These are phyloP conservation scores for Cacajao melanocephalus DNA, from an alignment of 2,797 vertebrate species.

Conservation along the genomic window DNA sequence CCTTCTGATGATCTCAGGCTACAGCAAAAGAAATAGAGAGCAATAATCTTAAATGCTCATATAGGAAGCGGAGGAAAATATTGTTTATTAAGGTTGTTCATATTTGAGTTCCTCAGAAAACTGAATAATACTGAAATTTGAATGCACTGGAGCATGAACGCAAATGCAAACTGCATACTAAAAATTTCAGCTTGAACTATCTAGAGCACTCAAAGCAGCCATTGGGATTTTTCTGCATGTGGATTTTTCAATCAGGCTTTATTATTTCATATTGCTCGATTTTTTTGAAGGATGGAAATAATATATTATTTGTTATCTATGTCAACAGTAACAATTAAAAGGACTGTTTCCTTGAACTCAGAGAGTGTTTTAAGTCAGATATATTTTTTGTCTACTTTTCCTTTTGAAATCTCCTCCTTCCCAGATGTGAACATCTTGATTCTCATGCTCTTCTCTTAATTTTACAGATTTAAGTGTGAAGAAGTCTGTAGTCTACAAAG, in stretches of 20 bases:
- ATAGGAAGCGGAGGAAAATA: neutral
- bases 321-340: neutral
- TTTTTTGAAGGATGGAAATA: neutral
- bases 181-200: neutral
- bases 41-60: neutral
- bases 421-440: neutral
- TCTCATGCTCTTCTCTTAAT: neutral
- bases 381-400: neutral
- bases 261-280: neutral
- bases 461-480: neutral
- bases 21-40: neutral
- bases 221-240: neutral
- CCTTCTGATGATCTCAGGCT: neutral
- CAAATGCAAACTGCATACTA: neutral
- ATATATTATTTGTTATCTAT: neutral
- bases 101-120: constrained; percentile 34
- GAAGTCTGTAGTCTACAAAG: neutral
- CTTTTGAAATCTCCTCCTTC: neutral
- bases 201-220: neutral
- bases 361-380: neutral
- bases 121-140: constrained; percentile 14
- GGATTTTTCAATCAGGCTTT: neutral
- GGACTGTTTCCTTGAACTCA: neutral
- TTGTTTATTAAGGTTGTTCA: neutral
- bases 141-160: constrained; percentile 3